These are phyloP conservation scores for Notothenia coriiceps DNA, from an alignment of 2,113 vertebrate species.

Conservation along the genomic window DNA sequence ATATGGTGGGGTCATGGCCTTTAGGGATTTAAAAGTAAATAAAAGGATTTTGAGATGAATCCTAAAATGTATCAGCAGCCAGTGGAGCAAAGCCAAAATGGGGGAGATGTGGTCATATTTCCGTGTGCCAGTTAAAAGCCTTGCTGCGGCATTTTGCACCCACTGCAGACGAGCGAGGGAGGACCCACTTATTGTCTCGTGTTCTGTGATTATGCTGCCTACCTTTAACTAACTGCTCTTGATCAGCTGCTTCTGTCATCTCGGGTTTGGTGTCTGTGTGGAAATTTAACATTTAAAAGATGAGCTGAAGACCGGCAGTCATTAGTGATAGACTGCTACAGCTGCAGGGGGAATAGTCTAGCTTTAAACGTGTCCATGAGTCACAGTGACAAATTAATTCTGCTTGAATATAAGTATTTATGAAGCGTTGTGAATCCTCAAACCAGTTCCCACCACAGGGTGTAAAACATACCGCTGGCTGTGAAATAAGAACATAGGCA, in stretches of 20 bases:
- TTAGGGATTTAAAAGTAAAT: too few species aligned
- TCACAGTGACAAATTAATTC: slow-evolving; percentile 51
- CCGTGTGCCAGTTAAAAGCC: too few species aligned
- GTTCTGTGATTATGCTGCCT: slow-evolving; percentile 4
- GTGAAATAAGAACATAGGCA: slow-evolving; percentile 56
- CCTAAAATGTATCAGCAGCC: too few species aligned
- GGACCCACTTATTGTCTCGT: not conserved
- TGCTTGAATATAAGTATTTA: slow-evolving; percentile 70
- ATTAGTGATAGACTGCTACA: slow-evolving; percentile 50
- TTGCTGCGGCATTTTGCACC: too few species aligned
- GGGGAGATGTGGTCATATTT: too few species aligned
- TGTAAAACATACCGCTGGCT: slow-evolving; percentile 45
- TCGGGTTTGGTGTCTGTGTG: slow-evolving; percentile 1
- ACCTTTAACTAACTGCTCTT: slow-evolving; percentile 30
- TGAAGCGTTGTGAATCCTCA: slow-evolving; percentile 57
- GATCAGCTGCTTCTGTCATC: slow-evolving; percentile 21
- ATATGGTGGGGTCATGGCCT: too few species aligned
- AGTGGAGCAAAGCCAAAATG: too few species aligned
- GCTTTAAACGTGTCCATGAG: slow-evolving; percentile 50
- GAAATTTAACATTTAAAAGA: slow-evolving; percentile 65
- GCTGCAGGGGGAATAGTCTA: slow-evolving; percentile 26
- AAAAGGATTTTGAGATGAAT: too few species aligned
- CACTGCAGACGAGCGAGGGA: too few species aligned
- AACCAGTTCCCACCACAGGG: slow-evolving; percentile 41
- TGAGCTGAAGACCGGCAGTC: slow-evolving; percentile 29